Percentiles rank a stretch among this genome's conserved stretches.
These are phyloP conservation scores for Caenorhabditis inopinata DNA, from an alignment of 1,140 invertebrate genomes.

Conservation along the genomic window DNA sequence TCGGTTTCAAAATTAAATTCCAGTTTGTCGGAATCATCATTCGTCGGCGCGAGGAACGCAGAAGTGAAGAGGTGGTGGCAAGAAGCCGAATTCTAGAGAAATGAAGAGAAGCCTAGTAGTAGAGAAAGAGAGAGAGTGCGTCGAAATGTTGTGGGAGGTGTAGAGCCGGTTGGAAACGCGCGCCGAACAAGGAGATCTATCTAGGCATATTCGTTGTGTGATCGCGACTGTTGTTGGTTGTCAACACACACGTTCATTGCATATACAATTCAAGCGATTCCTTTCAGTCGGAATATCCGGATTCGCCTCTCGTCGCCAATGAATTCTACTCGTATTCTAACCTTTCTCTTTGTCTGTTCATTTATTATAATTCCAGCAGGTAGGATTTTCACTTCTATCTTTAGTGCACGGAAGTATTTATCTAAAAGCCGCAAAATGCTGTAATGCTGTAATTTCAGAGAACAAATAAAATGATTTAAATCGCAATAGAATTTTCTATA, in stretches of 20 bases:
- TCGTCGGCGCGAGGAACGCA: conserved; percentile 10
- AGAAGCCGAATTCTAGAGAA: neutral
- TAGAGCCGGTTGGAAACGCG: conserved; percentile 33
- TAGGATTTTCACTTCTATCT: neutral
- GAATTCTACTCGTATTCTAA: neutral
- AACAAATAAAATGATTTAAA: too few relatives aligned
- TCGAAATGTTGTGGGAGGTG: conserved; percentile 25
- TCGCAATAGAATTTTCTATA: too few relatives aligned
- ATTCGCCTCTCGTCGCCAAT: neutral
- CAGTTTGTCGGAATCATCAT: conserved; percentile 11
- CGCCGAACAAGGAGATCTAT: conserved; percentile 26
- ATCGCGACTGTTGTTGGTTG: conserved; percentile 7
- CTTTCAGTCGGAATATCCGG: neutral
- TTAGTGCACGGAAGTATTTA: too few relatives aligned
- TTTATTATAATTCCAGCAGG: neutral
- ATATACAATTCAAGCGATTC: neutral
- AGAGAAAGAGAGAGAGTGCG: conserved; percentile 7
- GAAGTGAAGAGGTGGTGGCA: neutral
- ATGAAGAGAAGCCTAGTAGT: too few relatives aligned
- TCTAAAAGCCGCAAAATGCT: too few relatives aligned
- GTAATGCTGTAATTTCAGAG: too few relatives aligned
- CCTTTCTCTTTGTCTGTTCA: neutral
- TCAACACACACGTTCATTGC: conserved; percentile 28
- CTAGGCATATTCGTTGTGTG: conserved; percentile 25
- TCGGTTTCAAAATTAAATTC: conserved; percentile 7